Evolutionary conservation across 1,140 invertebrate species (phyloP).

Genomic region (Rhyzopertha dominica): DNA sequence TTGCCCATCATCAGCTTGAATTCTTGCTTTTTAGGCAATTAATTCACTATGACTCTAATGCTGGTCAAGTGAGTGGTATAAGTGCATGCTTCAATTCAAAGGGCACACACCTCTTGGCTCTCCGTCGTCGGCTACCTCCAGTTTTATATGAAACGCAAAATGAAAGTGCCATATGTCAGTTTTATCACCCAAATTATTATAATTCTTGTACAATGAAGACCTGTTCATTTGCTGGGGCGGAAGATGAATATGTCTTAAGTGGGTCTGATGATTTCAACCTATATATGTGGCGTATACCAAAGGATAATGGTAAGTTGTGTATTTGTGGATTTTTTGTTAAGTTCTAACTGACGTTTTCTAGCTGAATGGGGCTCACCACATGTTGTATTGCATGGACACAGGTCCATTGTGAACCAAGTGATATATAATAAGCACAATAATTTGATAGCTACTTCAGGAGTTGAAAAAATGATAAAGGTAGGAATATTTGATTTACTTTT

Average conservation of each 20-base stretch:
- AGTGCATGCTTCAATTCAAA: slow-evolving; percentile 81
- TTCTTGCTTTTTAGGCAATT: slow-evolving; percentile 52
- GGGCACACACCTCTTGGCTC: slow-evolving; percentile 74
- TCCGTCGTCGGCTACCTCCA: slow-evolving; percentile 76
- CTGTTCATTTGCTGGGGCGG: slow-evolving; percentile 86
- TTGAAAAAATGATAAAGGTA: slow-evolving; percentile 92
- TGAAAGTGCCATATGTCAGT: slow-evolving; percentile 68
- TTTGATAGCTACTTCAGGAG: slow-evolving; percentile 87
- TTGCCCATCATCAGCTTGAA: not conserved
- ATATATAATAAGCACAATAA: slow-evolving; percentile 81
- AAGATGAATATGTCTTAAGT: slow-evolving; percentile 84
- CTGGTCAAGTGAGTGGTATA: slow-evolving; percentile 77
- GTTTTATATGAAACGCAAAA: slow-evolving; percentile 71
- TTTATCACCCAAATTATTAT: slow-evolving; percentile 88
- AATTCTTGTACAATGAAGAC: slow-evolving; percentile 98
- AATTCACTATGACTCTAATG: slow-evolving; percentile 64
- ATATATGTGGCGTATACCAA: slow-evolving; percentile 89
- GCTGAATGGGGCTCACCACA: slow-evolving; percentile 58
- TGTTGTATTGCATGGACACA: slow-evolving; percentile 80
- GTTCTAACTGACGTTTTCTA: slow-evolving; percentile 19
- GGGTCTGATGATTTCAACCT: slow-evolving; percentile 94
- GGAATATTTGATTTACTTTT: slow-evolving; percentile 16
- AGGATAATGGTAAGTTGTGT: slow-evolving; percentile 50
- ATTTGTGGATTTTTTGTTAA: slow-evolving; percentile 3
- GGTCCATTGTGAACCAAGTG: slow-evolving; percentile 95